Evolutionary conservation across 2,113 vertebrate species (phyloP).

Genomic region (Chaetodon auriga): DNA sequence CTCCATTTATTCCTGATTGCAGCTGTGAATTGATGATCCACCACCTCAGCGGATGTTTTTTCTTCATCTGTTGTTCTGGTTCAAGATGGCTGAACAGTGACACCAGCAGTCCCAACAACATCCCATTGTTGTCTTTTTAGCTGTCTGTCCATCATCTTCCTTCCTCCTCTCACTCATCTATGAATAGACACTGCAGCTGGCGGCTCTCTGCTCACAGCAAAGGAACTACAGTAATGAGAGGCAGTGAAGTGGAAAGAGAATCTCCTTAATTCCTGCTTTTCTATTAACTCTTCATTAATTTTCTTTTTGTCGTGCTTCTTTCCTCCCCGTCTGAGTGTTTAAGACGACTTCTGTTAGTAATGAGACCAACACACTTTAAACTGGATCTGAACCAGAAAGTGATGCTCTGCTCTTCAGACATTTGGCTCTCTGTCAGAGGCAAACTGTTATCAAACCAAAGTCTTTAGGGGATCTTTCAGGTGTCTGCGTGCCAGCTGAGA

Average conservation of each 20-base stretch:
- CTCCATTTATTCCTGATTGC: not conserved
- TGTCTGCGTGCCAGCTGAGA: slow-evolving; percentile 11
- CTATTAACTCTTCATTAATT: not conserved
- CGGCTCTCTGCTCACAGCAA: slow-evolving; percentile 1
- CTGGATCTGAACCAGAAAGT: slow-evolving; percentile 1
- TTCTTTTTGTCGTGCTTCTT: not conserved
- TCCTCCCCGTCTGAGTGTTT: not conserved
- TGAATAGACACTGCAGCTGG: not conserved
- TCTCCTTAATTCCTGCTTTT: not conserved
- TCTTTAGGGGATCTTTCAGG: slow-evolving; percentile 46
- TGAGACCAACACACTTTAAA: not conserved
- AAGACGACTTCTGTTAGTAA: not conserved
- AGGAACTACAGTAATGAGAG: not conserved
- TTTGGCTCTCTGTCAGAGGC: slow-evolving; percentile 36
- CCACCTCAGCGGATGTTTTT: not conserved
- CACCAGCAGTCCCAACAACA: not conserved
- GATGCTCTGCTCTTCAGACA: slow-evolving; percentile 14
- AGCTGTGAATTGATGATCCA: not conserved
- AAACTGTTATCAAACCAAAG: slow-evolving; percentile 35
- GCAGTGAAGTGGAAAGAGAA: not conserved
- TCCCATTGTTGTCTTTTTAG: not conserved
- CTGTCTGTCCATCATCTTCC: not conserved
- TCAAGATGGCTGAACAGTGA: slow-evolving; percentile 8
- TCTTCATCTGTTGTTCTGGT: not conserved
- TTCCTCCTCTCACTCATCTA: not conserved